These are phyloP conservation scores for Sericinus montela DNA, from an alignment of 2,888 invertebrate species.

Conservation along the genomic window DNA sequence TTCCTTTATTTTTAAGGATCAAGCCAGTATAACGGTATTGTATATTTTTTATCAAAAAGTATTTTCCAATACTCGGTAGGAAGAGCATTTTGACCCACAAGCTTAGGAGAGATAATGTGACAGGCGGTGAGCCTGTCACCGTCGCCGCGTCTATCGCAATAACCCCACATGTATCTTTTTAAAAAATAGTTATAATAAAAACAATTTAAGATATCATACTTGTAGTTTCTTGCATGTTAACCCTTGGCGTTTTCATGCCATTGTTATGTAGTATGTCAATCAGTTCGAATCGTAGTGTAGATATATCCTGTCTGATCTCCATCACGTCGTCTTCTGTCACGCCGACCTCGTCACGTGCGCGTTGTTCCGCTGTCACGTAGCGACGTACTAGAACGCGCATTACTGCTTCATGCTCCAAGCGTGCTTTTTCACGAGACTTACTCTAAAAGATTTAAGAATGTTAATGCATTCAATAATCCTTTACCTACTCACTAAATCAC, in stretches of 20 bases:
- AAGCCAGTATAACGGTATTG: too few species aligned
- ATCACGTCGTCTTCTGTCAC: conserved; percentile 98
- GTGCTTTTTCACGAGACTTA: conserved; percentile 85
- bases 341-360: conserved; percentile 93
- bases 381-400: conserved; percentile 93
- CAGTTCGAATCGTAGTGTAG: conserved; percentile 94
- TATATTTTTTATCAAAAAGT: too few species aligned
- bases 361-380: conserved; percentile 93
- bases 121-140: too few species aligned
- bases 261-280: conserved; percentile 94
- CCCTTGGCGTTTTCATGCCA: conserved; percentile 90
- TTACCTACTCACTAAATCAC: too few species aligned
- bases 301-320: conserved; percentile 98
- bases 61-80: too few species aligned
- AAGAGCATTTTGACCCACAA: too few species aligned
- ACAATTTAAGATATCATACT: conserved; percentile 60
- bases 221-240: conserved; percentile 83
- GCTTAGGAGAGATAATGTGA: too few species aligned
- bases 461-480: too few species aligned
- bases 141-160: too few species aligned
- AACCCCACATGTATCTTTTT: too few species aligned
- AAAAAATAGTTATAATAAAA: too few species aligned
- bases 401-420: conserved; percentile 87
- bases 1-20: too few species aligned
- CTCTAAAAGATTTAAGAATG: conserved; percentile 63